phyloP scores from a whole-genome alignment of 30 jellyfish, hydroid and myxozoan genomes.

The Turritopsis rubra region DNA sequence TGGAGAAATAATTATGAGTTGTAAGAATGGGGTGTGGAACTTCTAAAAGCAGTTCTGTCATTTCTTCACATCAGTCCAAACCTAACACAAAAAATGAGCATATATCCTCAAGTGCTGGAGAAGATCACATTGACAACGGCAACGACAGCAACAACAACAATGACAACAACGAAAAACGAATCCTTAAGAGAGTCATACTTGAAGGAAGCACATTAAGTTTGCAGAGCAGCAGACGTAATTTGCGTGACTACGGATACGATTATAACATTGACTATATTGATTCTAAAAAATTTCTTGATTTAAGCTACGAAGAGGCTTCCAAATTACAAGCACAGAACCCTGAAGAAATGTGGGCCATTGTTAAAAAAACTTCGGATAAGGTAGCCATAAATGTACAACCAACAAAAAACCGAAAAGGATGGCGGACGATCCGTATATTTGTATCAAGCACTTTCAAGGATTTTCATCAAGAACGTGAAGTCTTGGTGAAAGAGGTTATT shows the following conservation, averaged over 20 bases:
- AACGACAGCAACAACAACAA: neutral
- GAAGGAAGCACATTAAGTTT: neutral
- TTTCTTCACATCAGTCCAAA: constrained; percentile 16
- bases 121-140: no score
- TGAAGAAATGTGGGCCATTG: constrained; percentile 98
- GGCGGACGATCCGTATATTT: constrained; percentile 94
- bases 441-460: constrained; percentile 97
- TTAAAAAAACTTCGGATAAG: constrained; percentile 66
- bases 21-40: constrained; percentile 39
- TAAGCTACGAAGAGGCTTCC: constrained; percentile 35
- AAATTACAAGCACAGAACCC: constrained; percentile 45
- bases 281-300: constrained; percentile 10
- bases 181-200: neutral
- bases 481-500: constrained; percentile 92
- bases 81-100: neutral
- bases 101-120: neutral
- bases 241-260: neutral
- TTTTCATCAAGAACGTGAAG: constrained; percentile 96
- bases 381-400: constrained; percentile 81
- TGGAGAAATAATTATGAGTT: neutral
- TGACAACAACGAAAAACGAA: neutral
- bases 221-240: neutral
- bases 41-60: constrained; percentile 14
- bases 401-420: constrained; percentile 94
- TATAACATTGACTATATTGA: neutral